Evolutionary conservation across 2,113 vertebrate genomes (phyloP).

Genomic region (Eubucco bourcierii): DNA sequence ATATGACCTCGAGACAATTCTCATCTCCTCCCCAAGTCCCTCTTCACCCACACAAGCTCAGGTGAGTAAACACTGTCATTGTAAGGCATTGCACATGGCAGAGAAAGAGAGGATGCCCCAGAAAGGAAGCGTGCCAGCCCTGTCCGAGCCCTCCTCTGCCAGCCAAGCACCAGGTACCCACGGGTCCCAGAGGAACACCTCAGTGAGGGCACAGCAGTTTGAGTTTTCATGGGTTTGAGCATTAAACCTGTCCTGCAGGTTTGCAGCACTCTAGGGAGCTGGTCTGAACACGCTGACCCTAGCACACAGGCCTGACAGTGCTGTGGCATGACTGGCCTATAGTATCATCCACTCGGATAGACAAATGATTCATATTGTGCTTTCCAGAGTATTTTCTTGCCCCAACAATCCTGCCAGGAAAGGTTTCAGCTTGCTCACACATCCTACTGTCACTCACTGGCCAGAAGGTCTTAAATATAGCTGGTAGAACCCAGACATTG

Average conservation of each 20-base stretch:
- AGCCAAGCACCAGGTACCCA: background rate
- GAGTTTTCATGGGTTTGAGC: background rate
- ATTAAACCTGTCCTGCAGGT: background rate
- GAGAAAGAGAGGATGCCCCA: background rate
- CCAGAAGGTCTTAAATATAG: slow-evolving; percentile 40
- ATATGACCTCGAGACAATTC: background rate
- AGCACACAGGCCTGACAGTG: background rate
- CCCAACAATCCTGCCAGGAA: slow-evolving; percentile 70
- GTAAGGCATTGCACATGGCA: background rate
- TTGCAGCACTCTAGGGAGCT: background rate
- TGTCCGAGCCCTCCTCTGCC: background rate
- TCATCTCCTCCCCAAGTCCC: background rate
- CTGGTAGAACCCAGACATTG: background rate
- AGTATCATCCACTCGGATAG: slow-evolving; percentile 57
- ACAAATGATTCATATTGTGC: slow-evolving; percentile 64
- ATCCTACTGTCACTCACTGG: slow-evolving; percentile 71
- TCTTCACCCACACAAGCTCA: background rate
- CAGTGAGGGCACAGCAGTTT: background rate
- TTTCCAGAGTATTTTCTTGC: slow-evolving; percentile 67
- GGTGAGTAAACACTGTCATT: fast-evolving
- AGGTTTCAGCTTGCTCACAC: slow-evolving; percentile 65
- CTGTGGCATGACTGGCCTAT: slow-evolving; percentile 12
- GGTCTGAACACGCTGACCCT: background rate
- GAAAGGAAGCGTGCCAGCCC: background rate
- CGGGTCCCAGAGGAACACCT: background rate